phyloP scores from a whole-genome alignment of 2,113 vertebrate species.

The Rhea pennata region DNA sequence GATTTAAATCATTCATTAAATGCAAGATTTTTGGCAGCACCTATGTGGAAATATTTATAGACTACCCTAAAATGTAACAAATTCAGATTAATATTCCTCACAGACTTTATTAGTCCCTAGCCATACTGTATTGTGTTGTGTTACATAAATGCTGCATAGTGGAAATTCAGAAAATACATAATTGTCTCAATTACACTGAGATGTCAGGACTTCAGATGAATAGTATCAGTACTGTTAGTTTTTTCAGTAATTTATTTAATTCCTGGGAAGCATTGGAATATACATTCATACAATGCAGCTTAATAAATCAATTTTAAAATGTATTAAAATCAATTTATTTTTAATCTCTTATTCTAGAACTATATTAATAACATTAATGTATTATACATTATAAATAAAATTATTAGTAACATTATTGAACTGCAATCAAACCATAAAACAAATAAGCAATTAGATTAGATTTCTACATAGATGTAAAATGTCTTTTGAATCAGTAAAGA shows the following conservation, averaged over 20 bases:
- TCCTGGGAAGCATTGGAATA: not conserved
- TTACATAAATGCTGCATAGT: constrained; percentile 3
- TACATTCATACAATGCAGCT: not conserved
- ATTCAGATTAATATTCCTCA: constrained; percentile 60
- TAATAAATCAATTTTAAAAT: not conserved
- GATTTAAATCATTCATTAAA: constrained; percentile 55
- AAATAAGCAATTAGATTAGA: not conserved
- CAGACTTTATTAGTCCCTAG: not conserved
- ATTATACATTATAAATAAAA: too few relatives aligned
- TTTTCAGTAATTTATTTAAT: not conserved
- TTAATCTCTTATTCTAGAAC: not conserved
- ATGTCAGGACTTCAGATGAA: not conserved
- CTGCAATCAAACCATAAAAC: not conserved
- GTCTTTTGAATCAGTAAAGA: not conserved
- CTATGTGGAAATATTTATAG: constrained; percentile 53
- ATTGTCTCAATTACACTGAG: not conserved
- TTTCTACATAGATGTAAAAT: not conserved
- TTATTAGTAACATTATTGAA: not conserved
- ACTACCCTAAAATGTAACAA: constrained; percentile 8
- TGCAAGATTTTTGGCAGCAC: constrained; percentile 36
- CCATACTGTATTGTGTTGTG: not conserved
- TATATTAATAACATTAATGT: too few relatives aligned
- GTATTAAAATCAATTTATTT: not conserved
- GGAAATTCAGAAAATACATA: not conserved
- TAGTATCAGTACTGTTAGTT: not conserved